Evolutionary conservation across 2,888 invertebrate genomes (phyloP).

Genomic region (Steinernema scapterisci): DNA sequence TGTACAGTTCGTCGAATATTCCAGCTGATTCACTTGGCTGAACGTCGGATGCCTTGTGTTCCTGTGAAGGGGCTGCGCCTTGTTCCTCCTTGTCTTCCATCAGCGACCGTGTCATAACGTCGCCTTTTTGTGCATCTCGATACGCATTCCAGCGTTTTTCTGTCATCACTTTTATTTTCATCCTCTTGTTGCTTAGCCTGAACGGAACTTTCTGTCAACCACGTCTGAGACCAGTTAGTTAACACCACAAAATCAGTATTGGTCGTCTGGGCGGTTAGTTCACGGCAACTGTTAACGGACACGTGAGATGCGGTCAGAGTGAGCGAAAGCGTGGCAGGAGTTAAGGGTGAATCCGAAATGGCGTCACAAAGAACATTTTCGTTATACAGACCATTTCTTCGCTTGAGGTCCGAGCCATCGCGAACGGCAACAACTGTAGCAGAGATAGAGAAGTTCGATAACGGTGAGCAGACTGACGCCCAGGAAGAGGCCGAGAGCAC

Average conservation of each 20-base stretch:
- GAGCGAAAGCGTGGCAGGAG: too few species aligned
- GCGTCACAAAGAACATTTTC: not conserved
- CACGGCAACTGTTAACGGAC: too few species aligned
- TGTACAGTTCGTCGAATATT: not conserved
- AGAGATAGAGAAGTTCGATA: constrained; percentile 62
- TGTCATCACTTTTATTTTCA: constrained; percentile 27
- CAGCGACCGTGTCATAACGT: constrained; percentile 11
- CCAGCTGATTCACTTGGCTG: not conserved
- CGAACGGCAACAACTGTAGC: constrained; percentile 34
- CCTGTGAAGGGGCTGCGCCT: not conserved
- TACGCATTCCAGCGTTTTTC: constrained; percentile 28
- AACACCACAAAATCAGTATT: too few species aligned
- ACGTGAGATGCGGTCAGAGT: too few species aligned
- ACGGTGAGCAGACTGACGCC: constrained; percentile 63
- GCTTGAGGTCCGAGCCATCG: constrained; percentile 16
- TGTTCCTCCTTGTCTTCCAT: constrained; percentile 22
- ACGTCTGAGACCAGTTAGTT: too few species aligned
- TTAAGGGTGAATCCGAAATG: too few species aligned
- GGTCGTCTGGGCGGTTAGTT: too few species aligned
- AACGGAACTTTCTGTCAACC: not conserved
- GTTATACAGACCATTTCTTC: constrained; percentile 15
- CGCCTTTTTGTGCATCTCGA: constrained; percentile 7
- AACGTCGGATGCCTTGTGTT: not conserved
- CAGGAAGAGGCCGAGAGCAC: constrained; percentile 64
- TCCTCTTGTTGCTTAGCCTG: constrained; percentile 22